phyloP scores from a whole-genome alignment of 2,888 invertebrate genomes.

The Drosophila fulvimacula region DNA sequence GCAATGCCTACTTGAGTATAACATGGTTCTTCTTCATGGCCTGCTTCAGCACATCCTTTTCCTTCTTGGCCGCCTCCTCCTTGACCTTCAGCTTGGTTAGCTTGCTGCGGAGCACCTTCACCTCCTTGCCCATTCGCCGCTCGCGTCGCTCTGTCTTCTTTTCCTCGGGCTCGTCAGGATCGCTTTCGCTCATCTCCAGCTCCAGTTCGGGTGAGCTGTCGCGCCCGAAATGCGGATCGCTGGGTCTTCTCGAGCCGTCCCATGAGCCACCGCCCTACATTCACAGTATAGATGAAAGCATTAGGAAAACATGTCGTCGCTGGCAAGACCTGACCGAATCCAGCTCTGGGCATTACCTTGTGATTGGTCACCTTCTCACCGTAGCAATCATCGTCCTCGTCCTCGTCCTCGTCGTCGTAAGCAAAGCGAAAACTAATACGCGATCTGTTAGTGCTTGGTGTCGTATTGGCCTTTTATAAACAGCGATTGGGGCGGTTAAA shows the following conservation, averaged over 20 bases:
- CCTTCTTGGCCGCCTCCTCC: constrained; percentile 90
- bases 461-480: constrained; percentile 72
- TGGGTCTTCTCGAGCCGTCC: constrained; percentile 83
- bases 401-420: constrained; percentile 82
- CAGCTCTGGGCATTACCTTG: constrained; percentile 63
- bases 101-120: constrained; percentile 85
- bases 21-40: constrained; percentile 93
- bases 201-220: constrained; percentile 88
- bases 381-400: constrained; percentile 71
- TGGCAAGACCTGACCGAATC: constrained; percentile 23
- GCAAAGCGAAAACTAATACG: constrained; percentile 84
- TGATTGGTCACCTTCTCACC: constrained; percentile 51
- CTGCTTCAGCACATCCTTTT: constrained; percentile 91
- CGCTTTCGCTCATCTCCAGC: constrained; percentile 87
- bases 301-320: constrained; percentile 15
- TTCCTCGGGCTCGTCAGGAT: constrained; percentile 89
- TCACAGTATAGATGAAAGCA: constrained; percentile 6
- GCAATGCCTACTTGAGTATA: constrained; percentile 87
- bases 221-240: constrained; percentile 83
- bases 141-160: constrained; percentile 89
- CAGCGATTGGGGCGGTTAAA: constrained; percentile 70
- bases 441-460: constrained; percentile 79
- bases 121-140: constrained; percentile 87
- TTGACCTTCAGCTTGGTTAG: constrained; percentile 87
- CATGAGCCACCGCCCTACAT: constrained; percentile 77